Base-by-base conservation (phyloP, 2,797 vertebrate genomes). In the Malacoctenus gilli region DNA sequence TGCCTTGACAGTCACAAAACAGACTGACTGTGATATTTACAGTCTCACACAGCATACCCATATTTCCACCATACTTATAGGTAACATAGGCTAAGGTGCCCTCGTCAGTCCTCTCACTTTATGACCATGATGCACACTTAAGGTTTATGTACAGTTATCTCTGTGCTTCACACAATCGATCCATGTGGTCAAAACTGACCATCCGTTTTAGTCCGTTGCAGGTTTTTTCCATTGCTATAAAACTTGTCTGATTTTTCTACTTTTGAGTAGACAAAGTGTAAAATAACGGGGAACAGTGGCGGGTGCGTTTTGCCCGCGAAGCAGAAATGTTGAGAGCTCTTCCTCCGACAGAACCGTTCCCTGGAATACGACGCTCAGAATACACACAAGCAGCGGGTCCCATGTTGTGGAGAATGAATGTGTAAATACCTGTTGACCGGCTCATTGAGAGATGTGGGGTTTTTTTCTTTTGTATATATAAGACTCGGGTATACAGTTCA, bases 391-490 rank as follows among this genome's bases (percentile, higher is more conserved):
- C 65, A 71, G 31, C 61, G 59, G 43, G 25, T 71, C 49, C 43
- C 28, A 52, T 5, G 19, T 39, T 66, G 30, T 49, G 37, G 52
- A 78, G 66, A 82, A 79, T 77, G 80, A 88, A 84, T 85, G 77
- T 86, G 82, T 83, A 83, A 56, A 85, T 75, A 75, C 38, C 44
- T 76, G 50, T 56, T 53, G 16, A 64, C 67, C 59, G 64, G 63
- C 62, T 77, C 66, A 39, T 55, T 40, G 10, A 64, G 39, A 59
- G 21, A 54, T 63, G 70, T 75, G 82, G 61, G n/a, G n/a, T n/a
- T n/a, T n/a, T n/a, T n/a, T 70, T 77, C 51, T 75, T 59, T 72
- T 86, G 80, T 89, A 79, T 44, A 84, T 85, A 79, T 23, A 44
- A 68, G 66, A 67, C 68, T 72, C 72, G 74, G 72, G 64, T 54